Percentiles rank a stretch among this genome's conserved stretches.
Conservation (phyloP, 2,113 vertebrate species). For the Noctilio leporinus region DNA sequence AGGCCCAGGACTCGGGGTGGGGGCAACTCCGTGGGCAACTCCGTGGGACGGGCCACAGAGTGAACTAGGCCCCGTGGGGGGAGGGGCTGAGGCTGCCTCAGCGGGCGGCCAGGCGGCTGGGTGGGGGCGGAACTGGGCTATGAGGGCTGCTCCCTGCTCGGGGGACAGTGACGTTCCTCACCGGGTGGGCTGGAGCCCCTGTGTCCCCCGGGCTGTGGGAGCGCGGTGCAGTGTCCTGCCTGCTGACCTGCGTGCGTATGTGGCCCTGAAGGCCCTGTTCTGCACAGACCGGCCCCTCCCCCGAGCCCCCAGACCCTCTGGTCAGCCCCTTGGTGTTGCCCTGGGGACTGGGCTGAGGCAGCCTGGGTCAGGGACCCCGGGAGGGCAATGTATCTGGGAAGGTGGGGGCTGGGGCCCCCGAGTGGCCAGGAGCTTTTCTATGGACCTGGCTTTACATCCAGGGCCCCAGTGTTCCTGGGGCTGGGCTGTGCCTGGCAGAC, state of each 20-base stretch:
- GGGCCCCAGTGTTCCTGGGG: neutral
- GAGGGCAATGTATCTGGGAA: neutral
- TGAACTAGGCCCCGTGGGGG: fast-evolving
- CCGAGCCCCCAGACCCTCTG: neutral
- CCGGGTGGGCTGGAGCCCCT: neutral
- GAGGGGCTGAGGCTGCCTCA: fast-evolving
- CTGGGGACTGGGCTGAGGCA: fast-evolving
- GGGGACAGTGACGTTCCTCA: neutral
- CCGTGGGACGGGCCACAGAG: fast-evolving
- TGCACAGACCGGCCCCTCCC: neutral
- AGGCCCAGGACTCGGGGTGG: neutral
- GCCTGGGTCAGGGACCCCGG: neutral
- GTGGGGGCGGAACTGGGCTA: too few relatives aligned
- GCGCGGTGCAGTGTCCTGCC: fast-evolving
- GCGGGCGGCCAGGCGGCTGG: fast-evolving
- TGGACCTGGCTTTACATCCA: neutral
- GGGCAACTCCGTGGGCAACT: fast-evolving
- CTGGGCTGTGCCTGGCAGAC: neutral
- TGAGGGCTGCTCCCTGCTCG: too few relatives aligned
- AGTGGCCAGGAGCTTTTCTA: neutral
- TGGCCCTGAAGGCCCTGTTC: neutral
- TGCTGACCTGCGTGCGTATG: neutral
- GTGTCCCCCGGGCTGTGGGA: neutral
- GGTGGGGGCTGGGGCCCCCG: neutral
- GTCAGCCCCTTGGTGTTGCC: neutral